Evolutionary conservation across 1,140 invertebrate genomes (phyloP).

Genomic region (Drosophila funebris): DNA sequence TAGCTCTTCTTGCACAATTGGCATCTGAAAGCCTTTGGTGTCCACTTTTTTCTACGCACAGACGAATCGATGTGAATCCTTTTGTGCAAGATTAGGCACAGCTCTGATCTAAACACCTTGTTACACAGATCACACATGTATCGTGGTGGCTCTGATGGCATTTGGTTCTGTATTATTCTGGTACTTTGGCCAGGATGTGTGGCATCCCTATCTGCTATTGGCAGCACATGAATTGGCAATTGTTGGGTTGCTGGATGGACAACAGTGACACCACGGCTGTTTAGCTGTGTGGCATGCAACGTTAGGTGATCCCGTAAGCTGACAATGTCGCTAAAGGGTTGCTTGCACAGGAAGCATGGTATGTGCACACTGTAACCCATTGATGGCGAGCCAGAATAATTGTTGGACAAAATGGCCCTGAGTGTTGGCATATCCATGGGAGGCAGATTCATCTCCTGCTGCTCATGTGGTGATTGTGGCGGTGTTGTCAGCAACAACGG

Average conservation of each 20-base stretch:
- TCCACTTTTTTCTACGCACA: not conserved
- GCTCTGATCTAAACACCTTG: not conserved
- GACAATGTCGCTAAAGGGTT: conserved; percentile 39
- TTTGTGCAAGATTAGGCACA: not conserved
- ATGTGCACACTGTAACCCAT: conserved; percentile 30
- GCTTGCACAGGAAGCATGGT: conserved; percentile 56
- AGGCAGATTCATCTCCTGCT: not conserved
- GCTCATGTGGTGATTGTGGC: conserved; percentile 34
- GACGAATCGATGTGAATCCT: not conserved
- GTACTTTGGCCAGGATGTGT: not conserved
- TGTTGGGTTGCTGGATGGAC: not conserved
- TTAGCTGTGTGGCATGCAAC: conserved; percentile 25
- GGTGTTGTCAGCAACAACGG: conserved; percentile 31
- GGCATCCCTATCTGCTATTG: not conserved
- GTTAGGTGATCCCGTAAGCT: conserved; percentile 40
- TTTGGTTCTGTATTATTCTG: not conserved
- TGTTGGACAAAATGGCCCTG: not conserved
- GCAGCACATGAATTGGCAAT: not conserved
- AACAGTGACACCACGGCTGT: not conserved
- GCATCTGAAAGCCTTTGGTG: conserved; percentile 8
- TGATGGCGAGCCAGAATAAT: conserved; percentile 14
- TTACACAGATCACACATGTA: not conserved
- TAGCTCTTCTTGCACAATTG: conserved; percentile 37
- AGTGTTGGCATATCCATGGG: conserved; percentile 3
- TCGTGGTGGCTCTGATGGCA: not conserved